Percentiles rank a stretch among this genome's conserved stretches.
These are phyloP conservation scores for Manis crassicaudata DNA, from an alignment of 2,797 vertebrate species.

Conservation along the genomic window DNA sequence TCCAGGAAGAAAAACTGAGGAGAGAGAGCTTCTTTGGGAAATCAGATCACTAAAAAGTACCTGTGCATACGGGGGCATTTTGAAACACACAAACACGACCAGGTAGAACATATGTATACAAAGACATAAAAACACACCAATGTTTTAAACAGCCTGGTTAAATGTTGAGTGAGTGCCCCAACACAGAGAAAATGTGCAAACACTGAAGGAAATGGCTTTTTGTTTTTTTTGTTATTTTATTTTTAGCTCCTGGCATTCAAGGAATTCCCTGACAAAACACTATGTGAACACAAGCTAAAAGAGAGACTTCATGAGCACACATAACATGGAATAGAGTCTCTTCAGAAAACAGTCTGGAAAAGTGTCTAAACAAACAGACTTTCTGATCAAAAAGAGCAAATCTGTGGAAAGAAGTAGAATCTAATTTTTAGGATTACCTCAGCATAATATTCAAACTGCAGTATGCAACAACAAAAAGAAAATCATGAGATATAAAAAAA, in stretches of 20 bases:
- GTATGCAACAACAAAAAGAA: not conserved
- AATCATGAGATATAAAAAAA: not conserved
- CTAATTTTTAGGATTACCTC: not conserved
- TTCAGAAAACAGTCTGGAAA: not conserved
- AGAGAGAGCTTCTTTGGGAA: not conserved
- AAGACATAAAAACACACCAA: not conserved
- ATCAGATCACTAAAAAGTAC: not conserved
- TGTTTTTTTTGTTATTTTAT: not conserved
- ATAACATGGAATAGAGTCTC: not conserved
- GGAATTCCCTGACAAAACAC: not conserved
- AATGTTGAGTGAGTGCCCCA: not conserved
- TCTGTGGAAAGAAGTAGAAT: not conserved
- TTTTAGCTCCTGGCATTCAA: constrained; percentile 17
- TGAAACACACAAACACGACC: not conserved
- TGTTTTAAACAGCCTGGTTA: not conserved
- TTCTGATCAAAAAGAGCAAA: not conserved
- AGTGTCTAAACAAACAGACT: not conserved
- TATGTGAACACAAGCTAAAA: not conserved
- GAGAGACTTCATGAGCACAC: not conserved
- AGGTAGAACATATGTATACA: not conserved
- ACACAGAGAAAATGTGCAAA: not conserved
- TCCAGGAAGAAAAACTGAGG: not conserved
- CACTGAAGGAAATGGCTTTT: not conserved
- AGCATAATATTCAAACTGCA: not conserved
- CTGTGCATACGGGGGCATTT: not conserved